Evolutionary conservation across 2,113 vertebrate genomes (phyloP), one percentile per base, ranked within the genome.

Genomic region (Forbesichthys agassizii): DNA sequence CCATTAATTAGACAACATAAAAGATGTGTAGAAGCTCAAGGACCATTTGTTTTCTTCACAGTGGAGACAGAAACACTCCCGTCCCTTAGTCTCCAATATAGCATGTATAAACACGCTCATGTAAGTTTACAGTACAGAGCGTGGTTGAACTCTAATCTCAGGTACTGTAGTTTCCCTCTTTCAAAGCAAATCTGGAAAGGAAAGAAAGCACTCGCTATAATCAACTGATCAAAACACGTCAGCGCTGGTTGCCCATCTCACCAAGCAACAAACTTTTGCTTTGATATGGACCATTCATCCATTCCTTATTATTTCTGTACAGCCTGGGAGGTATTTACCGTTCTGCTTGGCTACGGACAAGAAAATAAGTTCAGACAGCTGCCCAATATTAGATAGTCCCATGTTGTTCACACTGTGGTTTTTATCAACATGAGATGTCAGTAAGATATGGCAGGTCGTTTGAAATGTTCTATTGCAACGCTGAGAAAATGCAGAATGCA

Each of bases 1-100:
- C 77, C 80, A 88, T 89, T 91, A 91, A 92, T 91, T 89, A 90
- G 79, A 84, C 83, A 78, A 79, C 83, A 82, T 86, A 76, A 85
- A 84, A 88, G 83, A 88, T 82, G 78, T 74, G 79, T 83, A 82
- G 66, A 74, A 85, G 77, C 82, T 84, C 60, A 71, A 85, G 83
- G 78, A 85, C 82, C 72, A 75, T 64, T 75, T 80, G 71, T 42
- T 42, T 42, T 42, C 5, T 42, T 8, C 5, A 42, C 7, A 42
- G 36, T 42, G 36, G 36, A 42, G 36, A 42, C 36, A 8, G 5
- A 42, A 42, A 42, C 36, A 5, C 36, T 42, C 36, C n/a, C 47
- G 20, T 49, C 48, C 27, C 13, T 16, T 16, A 51, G 33, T 57
- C 72, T 78, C 74, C 68, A 27, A 11, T 7, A 20, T n/a, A 71